These are phyloP conservation scores for Apeira syringaria DNA, from an alignment of 2,888 invertebrate genomes.

Conservation along the genomic window DNA sequence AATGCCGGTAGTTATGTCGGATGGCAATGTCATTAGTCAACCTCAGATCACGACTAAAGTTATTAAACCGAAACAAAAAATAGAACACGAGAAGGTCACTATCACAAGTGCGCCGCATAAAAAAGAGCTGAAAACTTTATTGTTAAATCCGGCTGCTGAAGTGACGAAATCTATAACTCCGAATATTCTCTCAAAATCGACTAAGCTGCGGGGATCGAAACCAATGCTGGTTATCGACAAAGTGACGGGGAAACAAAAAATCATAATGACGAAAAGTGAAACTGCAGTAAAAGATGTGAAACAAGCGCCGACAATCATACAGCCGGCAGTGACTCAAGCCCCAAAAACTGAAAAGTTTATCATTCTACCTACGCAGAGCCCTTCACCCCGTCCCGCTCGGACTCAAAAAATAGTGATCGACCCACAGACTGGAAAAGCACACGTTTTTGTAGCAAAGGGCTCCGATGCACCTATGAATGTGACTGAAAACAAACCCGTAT, in stretches of 20 bases:
- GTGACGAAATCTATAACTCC: constrained; percentile 66
- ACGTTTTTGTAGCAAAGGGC: constrained; percentile 64
- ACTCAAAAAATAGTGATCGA: constrained; percentile 77
- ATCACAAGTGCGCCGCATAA: constrained; percentile 51
- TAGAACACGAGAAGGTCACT: constrained; percentile 59
- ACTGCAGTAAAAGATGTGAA: constrained; percentile 62
- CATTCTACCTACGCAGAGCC: constrained; percentile 62
- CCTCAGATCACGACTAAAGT: constrained; percentile 53
- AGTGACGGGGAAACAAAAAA: constrained; percentile 73
- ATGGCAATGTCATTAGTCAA: constrained; percentile 65
- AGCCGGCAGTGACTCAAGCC: constrained; percentile 53
- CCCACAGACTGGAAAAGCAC: constrained; percentile 75
- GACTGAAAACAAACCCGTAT: constrained; percentile 62
- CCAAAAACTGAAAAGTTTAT: constrained; percentile 71
- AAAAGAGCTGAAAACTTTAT: constrained; percentile 64
- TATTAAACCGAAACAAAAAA: constrained; percentile 54
- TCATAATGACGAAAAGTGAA: constrained; percentile 72
- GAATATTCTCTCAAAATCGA: constrained; percentile 76
- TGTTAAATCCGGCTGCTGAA: constrained; percentile 64
- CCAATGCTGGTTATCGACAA: constrained; percentile 77
- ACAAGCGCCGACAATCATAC: constrained; percentile 48
- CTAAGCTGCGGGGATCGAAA: constrained; percentile 71
- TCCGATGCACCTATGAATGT: constrained; percentile 45
- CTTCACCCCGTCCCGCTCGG: constrained; percentile 61
- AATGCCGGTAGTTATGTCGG: constrained; percentile 85